A percentile compares a stretch with the other conserved stretches of the same genome.
Evolutionary conservation across 2,113 vertebrate genomes (phyloP).

Genomic region (Brevimyrus niger): DNA sequence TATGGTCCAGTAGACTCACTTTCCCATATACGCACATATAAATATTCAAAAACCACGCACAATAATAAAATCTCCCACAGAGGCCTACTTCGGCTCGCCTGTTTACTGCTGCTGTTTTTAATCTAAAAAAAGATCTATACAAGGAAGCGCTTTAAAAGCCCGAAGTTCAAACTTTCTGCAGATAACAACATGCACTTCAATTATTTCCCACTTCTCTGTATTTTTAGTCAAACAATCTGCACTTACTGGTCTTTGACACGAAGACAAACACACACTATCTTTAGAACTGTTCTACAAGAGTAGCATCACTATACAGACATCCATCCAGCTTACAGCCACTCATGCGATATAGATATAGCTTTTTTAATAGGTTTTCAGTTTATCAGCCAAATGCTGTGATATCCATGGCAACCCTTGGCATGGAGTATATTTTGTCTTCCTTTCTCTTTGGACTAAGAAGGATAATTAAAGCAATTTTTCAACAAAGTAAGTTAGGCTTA

Average conservation of each 20-base stretch:
- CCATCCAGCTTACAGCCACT: not conserved
- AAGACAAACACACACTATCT: not conserved
- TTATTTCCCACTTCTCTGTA: not conserved
- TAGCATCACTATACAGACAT: not conserved
- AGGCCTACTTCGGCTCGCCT: not conserved
- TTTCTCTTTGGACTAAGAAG: too few species aligned
- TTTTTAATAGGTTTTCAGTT: not conserved
- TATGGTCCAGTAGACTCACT: not conserved
- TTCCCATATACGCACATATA: not conserved
- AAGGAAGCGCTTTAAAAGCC: not conserved
- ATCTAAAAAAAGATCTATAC: not conserved
- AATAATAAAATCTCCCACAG: not conserved
- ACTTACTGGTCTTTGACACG: not conserved
- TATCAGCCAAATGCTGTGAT: not conserved
- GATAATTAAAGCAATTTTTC: not conserved
- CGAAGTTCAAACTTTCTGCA: not conserved
- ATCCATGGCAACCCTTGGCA: not conserved
- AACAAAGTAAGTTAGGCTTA: not conserved
- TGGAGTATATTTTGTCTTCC: not conserved
- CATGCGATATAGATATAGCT: not conserved
- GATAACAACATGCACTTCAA: not conserved
- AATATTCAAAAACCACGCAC: not conserved
- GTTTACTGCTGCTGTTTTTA: not conserved
- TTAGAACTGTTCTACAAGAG: not conserved
- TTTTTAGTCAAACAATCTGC: not conserved